Evolutionary conservation across 1,140 invertebrate genomes (phyloP).

Genomic region (Eubasilissa regina): DNA sequence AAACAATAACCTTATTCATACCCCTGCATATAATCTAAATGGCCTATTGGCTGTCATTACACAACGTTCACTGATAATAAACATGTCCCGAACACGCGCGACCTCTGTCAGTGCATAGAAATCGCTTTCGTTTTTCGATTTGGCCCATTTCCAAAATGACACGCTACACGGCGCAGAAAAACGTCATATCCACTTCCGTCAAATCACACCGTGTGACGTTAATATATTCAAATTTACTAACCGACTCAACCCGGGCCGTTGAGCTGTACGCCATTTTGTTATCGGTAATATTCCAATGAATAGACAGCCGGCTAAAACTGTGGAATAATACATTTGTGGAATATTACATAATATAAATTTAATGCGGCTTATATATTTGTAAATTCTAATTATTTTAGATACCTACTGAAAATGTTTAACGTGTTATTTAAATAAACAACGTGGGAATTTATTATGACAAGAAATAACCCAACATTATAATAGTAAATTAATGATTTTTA

Average conservation of each 20-base stretch:
- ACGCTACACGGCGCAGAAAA: background rate
- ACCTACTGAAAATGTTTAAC: no score
- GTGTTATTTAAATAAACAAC: no score
- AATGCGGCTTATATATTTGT: no score
- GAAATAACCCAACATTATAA: no score
- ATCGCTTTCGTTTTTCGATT: constrained; percentile 9
- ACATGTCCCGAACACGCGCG: background rate
- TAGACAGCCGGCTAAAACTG: no score
- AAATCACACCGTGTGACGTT: constrained; percentile 23
- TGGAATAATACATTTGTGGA: no score
- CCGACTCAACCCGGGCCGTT: background rate
- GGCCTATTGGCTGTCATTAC: background rate
- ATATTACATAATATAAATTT: no score
- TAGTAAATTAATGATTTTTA: no score
- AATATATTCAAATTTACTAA: constrained; percentile 22
- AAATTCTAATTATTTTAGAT: no score
- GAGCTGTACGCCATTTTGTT: background rate
- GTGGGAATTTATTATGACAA: no score
- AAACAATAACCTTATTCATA: background rate
- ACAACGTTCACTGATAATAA: background rate
- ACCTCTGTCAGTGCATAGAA: background rate
- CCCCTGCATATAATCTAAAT: background rate
- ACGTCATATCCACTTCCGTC: constrained; percentile 20
- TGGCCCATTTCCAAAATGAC: constrained; percentile 9
- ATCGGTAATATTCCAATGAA: no score